A percentile compares a stretch with the other conserved stretches of the same genome.
These are phyloP conservation scores for Chironomus riparius DNA, from an alignment of 2,888 invertebrate species.

Conservation along the genomic window DNA sequence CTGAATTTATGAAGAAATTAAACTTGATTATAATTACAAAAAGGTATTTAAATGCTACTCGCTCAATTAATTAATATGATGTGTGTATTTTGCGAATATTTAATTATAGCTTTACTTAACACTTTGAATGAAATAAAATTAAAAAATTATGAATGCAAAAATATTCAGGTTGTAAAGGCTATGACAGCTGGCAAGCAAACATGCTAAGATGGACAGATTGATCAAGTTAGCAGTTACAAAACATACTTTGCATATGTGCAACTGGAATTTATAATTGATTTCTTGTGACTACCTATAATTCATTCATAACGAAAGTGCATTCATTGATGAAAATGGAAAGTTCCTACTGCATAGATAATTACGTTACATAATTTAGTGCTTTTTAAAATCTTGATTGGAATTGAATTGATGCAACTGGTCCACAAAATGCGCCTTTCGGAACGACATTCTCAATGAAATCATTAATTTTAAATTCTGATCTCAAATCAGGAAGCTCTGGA, in stretches of 20 bases:
- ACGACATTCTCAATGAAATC: not conserved
- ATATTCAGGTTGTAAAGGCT: too few species aligned
- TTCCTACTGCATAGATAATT: not conserved
- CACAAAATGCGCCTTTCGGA: not conserved
- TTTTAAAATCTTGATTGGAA: slow-evolving; percentile 5
- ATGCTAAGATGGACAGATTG: not conserved
- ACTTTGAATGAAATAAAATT: too few species aligned
- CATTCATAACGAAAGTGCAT: not conserved
- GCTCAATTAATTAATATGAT: too few species aligned
- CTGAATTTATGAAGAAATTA: too few species aligned
- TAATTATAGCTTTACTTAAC: too few species aligned
- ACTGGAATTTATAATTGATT: slow-evolving; percentile 9
- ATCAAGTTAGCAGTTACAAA: not conserved
- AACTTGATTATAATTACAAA: too few species aligned
- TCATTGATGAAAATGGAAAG: slow-evolving; percentile 17
- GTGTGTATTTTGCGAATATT: too few species aligned
- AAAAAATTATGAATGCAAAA: too few species aligned
- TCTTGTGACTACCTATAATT: not conserved
- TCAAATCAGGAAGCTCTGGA: not conserved
- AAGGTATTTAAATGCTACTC: too few species aligned
- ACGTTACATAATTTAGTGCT: too few species aligned
- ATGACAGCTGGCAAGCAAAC: not conserved
- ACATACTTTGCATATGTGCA: not conserved
- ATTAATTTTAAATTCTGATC: not conserved
- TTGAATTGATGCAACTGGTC: slow-evolving; percentile 9